phyloP scores from a whole-genome alignment of 2,888 invertebrate species.

The Branchipolynoe longqiensis region DNA sequence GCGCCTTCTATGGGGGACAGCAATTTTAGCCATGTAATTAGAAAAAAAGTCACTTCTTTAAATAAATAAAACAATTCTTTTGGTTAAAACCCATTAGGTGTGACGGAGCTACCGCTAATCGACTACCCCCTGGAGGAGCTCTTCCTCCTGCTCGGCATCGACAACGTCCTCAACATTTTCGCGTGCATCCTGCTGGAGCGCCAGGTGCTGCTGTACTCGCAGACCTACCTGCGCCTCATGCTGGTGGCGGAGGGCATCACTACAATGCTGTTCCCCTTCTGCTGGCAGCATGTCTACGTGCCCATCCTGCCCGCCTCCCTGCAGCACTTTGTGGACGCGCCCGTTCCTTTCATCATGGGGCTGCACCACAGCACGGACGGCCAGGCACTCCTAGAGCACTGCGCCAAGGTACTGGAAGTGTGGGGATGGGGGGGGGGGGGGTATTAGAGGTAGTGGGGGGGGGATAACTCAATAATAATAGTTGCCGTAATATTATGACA shows the following conservation, averaged over 20 bases:
- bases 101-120: conserved; percentile 93
- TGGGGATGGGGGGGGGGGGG: too few relatives aligned
- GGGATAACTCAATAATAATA: too few relatives aligned
- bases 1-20: too few relatives aligned
- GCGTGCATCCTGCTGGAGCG: conserved; percentile 97
- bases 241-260: conserved; percentile 96
- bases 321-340: conserved; percentile 96
- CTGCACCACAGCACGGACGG: conserved; percentile 82
- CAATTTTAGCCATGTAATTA: too few relatives aligned
- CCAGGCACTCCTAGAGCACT: conserved; percentile 68
- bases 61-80: too few relatives aligned
- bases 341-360: conserved; percentile 99
- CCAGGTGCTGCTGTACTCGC: conserved; percentile 95
- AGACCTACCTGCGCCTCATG: conserved; percentile 97
- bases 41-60: too few relatives aligned
- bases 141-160: conserved; percentile 94
- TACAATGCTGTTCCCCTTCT: conserved; percentile 94
- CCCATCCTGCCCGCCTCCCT: conserved; percentile 94
- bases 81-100: too few relatives aligned
- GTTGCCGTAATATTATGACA: too few relatives aligned
- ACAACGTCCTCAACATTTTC: conserved; percentile 94
- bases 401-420: conserved; percentile 78
- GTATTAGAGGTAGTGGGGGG: too few relatives aligned
- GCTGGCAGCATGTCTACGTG: conserved; percentile 99
- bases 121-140: conserved; percentile 95